Base-by-base conservation (phyloP, 1,140 invertebrate genomes). In the Megathymus violae region DNA sequence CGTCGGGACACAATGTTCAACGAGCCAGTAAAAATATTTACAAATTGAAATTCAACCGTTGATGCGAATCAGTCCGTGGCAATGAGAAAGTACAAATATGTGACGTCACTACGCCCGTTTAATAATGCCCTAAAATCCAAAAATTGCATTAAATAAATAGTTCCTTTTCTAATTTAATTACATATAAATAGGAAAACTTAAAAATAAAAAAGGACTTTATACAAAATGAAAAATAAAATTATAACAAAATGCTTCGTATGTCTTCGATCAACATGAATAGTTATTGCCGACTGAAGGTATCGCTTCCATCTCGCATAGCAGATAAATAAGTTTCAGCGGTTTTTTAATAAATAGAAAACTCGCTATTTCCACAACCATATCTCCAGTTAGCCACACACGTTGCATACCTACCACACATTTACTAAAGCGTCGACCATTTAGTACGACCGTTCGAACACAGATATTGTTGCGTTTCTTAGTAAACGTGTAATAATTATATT, bases 111-210 rank as follows among this genome's bases (percentile, higher is more conserved):
- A 61, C 59, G 77, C 76, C 67, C 74, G 46, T 44, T 59, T 73
- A 65, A 50, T 79, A 82, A 82, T 84, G 78, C 75, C 78, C 80
- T 79, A 78, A 62, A 80, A 78, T 76, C 67, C 74, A 74, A 75
- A 74, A 71, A 76, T 69, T 64, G 72, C 61, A 71, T 79, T 78
- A 81, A 80, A 90, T 88, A 88, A 88, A 86, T 88, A 90, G 75
- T 82, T 76, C 72, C 73, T 78, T 83, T 78, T 74, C 79, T 81
- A 86, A 56, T 80, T 84, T 81, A 88, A 82, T 81, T 80, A 84
- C 82, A 83, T 74, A 85, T 87, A 87, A 86, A 88, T 86, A 85
- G 69, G 74, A 31, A 68, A 80, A 86, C 85, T 80, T 82, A 82
- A 74, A 71, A 73, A 62, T 67, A 61, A 68, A 69, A 54, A 74